A percentile compares a stretch with the other conserved stretches of the same genome.
phyloP scores from a whole-genome alignment of 2,797 vertebrate species.

The Heterohyrax brucei region DNA sequence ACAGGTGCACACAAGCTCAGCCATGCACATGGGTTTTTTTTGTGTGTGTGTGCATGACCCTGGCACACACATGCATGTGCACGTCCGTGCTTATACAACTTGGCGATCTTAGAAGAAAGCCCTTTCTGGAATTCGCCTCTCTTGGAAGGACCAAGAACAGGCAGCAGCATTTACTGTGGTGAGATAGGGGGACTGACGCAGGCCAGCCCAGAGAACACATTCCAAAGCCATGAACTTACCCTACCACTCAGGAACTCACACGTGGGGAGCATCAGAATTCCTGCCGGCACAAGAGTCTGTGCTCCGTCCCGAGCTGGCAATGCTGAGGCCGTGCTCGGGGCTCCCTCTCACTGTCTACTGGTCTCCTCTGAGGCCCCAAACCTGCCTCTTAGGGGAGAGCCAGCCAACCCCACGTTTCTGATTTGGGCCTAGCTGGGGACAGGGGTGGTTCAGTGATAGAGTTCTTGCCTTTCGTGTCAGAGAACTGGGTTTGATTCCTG shows the following conservation, averaged over 20 bases:
- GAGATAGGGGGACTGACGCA: conserved; percentile 55
- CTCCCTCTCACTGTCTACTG: background rate
- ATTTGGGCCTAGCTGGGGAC: background rate
- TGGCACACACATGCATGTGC: background rate
- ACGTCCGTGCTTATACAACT: conserved; percentile 8
- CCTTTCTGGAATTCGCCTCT: conserved; percentile 70
- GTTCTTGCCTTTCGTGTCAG: background rate
- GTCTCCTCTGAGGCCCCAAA: background rate
- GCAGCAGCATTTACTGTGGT: background rate
- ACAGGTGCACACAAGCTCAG: background rate
- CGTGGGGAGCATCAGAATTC: conserved; percentile 56
- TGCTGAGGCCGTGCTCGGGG: background rate
- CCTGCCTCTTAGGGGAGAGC: background rate
- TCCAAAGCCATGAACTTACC: conserved; percentile 63
- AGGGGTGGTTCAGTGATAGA: background rate
- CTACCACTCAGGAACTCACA: conserved; percentile 60
- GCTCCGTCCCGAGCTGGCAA: conserved; percentile 37
- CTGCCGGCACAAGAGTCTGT: conserved; percentile 61
- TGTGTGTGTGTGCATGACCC: background rate
- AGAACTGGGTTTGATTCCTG: background rate
- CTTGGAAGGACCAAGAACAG: conserved; percentile 74
- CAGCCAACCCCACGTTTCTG: background rate
- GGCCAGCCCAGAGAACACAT: conserved; percentile 70
- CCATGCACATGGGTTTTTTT: background rate
- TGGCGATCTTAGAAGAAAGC: conserved; percentile 63